These are phyloP conservation scores for Palythoa caribaeorum DNA, from an alignment of 92 coral and sea anemone genomes.

Conservation along the genomic window DNA sequence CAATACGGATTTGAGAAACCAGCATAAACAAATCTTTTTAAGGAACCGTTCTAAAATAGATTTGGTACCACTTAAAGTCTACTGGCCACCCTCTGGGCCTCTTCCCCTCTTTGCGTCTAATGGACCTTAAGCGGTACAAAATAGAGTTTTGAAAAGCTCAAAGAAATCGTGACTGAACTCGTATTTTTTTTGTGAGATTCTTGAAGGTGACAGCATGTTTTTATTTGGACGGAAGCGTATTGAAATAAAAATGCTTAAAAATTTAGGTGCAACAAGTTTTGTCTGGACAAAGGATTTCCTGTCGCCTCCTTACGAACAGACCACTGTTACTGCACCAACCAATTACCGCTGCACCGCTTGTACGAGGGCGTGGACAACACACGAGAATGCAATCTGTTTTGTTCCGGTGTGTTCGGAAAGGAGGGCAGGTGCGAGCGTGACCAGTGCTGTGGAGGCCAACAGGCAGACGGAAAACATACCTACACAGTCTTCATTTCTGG, in stretches of 20 bases:
- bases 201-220: no score
- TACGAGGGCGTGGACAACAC: background rate
- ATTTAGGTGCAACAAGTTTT: background rate
- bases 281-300: background rate
- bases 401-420: background rate
- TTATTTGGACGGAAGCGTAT: no score
- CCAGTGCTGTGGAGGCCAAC: conserved; percentile 17
- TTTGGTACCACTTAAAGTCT: no score
- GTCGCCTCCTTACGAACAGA: background rate
- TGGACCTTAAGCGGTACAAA: no score
- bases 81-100: no score
- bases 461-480: background rate
- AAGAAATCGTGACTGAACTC: no score
- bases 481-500: conserved; percentile 21
- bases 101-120: no score
- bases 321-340: background rate
- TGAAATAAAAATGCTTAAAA: background rate
- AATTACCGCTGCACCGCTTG: background rate
- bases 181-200: no score
- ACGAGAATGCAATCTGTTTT: background rate
- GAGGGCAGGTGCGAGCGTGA: background rate
- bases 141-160: no score
- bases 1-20: no score
- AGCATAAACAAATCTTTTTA: no score
- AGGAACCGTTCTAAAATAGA: no score